Evolutionary conservation across 1,140 invertebrate species (phyloP), one percentile per base, ranked within the genome.

Genomic region (Papilio polytes): DNA sequence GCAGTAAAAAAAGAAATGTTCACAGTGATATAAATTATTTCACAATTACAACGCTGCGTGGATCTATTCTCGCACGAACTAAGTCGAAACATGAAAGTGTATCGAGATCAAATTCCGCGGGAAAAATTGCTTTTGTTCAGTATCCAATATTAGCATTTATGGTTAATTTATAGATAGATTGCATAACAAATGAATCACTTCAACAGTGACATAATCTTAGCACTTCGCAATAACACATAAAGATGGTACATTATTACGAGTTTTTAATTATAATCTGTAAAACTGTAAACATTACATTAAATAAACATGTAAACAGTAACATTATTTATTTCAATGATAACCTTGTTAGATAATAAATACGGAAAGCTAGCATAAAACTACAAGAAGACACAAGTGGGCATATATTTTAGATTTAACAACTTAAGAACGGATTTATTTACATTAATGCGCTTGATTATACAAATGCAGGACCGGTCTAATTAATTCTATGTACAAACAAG

Each of bases 401-500:
- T 70, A 15, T 70, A 31, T 31, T 70, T 51, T 53, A 76, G n/a
- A 53, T 74, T 44, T 74, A n/a, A 48, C 20, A 46, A 26, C 73
- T 63, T 70, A 70, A 70, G 63, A 53, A 76, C 12, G 46, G 46
- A 53, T 51, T 76, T 76, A 76, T 76, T 6, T 76, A 51, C 44
- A 26, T n/a, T 46, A 78, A 66, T 31, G 59, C 77, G 41, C 46
- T 78, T 63, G 77, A 66, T 78, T 78, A 63, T 66, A 78, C 20
- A 66, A 63, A 78, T 78, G 18, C 59, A 66, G 9, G 31, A 66
- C 53, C 77, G 56, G 53, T 78, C 77, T 78, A 66, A 78, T 78
- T 78, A 78, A 78, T 78, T 78, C 77, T 51, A 78, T 78, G 77
- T 66, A 66, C 56, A 66, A 78, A 78, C 56, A 78, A 78, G 59